phyloP scores from a whole-genome alignment of 1,140 invertebrate genomes.

The Halyomorpha halys region DNA sequence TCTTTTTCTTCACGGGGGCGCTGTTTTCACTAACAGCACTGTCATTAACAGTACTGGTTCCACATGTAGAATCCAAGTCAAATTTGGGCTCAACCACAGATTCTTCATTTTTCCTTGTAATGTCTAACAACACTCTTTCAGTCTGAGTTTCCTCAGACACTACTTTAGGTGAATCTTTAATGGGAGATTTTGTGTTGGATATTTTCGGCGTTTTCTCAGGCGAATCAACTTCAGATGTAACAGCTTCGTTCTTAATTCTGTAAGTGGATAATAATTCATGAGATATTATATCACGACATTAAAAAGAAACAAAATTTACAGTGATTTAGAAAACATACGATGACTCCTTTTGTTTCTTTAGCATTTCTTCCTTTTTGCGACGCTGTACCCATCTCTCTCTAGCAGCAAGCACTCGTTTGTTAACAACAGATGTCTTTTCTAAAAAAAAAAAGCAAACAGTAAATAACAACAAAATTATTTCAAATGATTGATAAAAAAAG shows the following conservation, averaged over 20 bases:
- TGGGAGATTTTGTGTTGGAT: not conserved
- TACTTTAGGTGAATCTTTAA: not conserved
- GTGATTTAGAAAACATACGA: not conserved
- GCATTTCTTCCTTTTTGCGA: slow-evolving; percentile 10
- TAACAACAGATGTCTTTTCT: not conserved
- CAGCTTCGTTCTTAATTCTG: not conserved
- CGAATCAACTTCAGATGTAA: not conserved
- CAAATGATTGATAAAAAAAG: no score
- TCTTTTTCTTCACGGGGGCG: slow-evolving; percentile 14
- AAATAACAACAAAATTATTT: not conserved
- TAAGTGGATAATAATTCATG: no score
- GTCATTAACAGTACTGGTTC: not conserved
- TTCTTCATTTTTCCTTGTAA: not conserved
- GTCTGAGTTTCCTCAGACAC: slow-evolving; percentile 11
- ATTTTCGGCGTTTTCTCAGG: not conserved
- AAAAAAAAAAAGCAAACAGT: no score
- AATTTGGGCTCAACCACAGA: not conserved
- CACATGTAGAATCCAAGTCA: not conserved
- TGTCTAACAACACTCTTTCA: not conserved
- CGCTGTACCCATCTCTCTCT: slow-evolving; percentile 22
- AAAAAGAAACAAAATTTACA: slow-evolving; percentile 1
- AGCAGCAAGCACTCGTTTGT: slow-evolving; percentile 21
- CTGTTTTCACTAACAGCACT: not conserved
- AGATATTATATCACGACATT: not conserved
- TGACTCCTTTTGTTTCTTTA: slow-evolving; percentile 3